Base-by-base conservation (phyloP, 2,888 invertebrate genomes). In the Calameuta pallipes region DNA sequence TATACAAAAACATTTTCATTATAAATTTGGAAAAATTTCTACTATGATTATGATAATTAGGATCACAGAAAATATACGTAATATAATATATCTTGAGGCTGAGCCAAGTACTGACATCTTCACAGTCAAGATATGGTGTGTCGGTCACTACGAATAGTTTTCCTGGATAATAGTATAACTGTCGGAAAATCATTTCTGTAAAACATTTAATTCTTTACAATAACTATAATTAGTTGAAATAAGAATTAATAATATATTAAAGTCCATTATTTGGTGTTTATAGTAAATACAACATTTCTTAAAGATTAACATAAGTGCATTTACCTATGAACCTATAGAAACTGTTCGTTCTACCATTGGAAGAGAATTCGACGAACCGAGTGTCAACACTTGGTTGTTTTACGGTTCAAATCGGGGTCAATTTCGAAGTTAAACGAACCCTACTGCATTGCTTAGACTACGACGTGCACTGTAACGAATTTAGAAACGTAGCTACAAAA, bases 361-460 rank as follows among this genome's bases (percentile, higher is more conserved):
- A 78, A 75, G 73, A 76, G 78, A 80, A 80, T 82, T 79, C 76
- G 71, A 75, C 75, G 68, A 68, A 68, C 36, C 71, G 75, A 30
- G 23, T 56, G 23, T 56, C 41, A 56, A 56, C 9, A 6, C 23
- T 56, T 23, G 23, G 74, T 79, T 68, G 75, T 78, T 83, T 85
- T 82, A 80, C 82, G 80, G 81, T 81, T 85, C 82, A 83, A 85
- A 84, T 86, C 83, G 78, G 82, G 82, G 81, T 83, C 82, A 86
- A 83, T 85, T 85, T 79, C 79, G 81, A 85, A 86, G 85, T 85
- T 85, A 86, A 85, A 85, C 80, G 85, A 85, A 85, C 83, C 81
- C 82, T 71, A 6, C 23, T 34, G 15, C 11, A n/a, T 34, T 56
- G 41, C 41, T 56, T 56, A 23, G 41, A 41, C 23, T 41, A 41